Evolutionary conservation across 2,888 invertebrate species (phyloP), one percentile per base, ranked within the genome.

Genomic region (Xestia rhomboidea): DNA sequence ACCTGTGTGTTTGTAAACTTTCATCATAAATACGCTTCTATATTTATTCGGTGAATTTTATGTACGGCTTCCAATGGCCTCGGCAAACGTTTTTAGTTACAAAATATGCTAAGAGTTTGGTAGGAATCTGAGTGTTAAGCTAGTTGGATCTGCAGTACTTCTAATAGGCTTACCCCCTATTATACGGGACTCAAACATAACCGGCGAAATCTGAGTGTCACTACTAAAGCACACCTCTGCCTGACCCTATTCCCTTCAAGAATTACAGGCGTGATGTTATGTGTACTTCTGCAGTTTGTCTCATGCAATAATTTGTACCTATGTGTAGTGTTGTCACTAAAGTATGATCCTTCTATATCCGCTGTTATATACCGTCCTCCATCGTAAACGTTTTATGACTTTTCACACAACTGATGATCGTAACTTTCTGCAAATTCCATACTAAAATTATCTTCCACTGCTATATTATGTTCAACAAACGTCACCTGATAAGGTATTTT

Each of bases 1-100:
- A 93, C 84, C 83, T 87, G 90, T 94, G 90, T 94, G 93, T 93
- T 94, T 92, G 93, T 94, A 95, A 94, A 94, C 93, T 94, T 93
- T 91, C 91, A 89, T 90, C 85, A 85, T 89, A n/a, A n/a, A 87
- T 68, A 86, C 84, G 80, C 76, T 83, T 92, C 95, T 95, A 95
- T 94, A 94, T 95, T 93, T 94, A 93, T 90, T 91, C 91, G 68
- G 71, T 68, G 85, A 85, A 89, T 91, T 91, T 91, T 90, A 91
- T 90, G 86, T 89, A 83, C 85, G 87, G 83, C 87, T 85, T 83
- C 87, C 87, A 84, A 87, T 80, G 86, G 82, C 76, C 83, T 80
- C 84, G 77, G 71, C 66, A 51, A 81, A 76, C 54, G 24, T 63
- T 82, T 77, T 76, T 44, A 38, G 76, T 83, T 83, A 81, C 80